Base-by-base conservation (phyloP, 37 sponge, comb jelly and placozoan genomes). In the Aplysina aerophoba region DNA sequence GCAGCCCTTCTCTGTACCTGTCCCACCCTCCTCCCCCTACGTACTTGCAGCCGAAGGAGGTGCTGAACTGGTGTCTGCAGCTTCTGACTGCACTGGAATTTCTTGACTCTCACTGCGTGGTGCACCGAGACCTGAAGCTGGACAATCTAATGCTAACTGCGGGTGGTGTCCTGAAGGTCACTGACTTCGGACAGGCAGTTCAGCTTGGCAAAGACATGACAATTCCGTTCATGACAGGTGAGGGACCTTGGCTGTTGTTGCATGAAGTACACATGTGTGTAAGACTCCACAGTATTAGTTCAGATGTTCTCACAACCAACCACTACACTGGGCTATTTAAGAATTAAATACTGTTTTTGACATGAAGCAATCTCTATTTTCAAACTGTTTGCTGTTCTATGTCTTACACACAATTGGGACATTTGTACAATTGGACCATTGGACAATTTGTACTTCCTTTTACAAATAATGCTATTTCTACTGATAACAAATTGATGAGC, bases 61-160 rank as follows among this genome's bases (percentile, higher is more conserved):
- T 92, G 37, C 53, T 92, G 30, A 22, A 69, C 60, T 95, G 95
- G 95, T 68, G 87, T 27, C 24, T 66, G 33, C 83, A 92, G 24
- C 60, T 95, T 34, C 72, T 95, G 79, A 64, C 38, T 41, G 95
- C 84, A 38, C 79, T 95, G 25, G 38, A 60, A 59, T 95, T 89
- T 79, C 86, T 95, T 30, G 44, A 88, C 50, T 33, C 87, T 25
- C 89, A 90, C 56, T 38, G 60, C 53, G 88, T 92, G 28, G 89
- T 88, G 53, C 94, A 94, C 55, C 58, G 93, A 21, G 93, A 95
- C 61, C 72, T 95, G 55, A 95, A 95, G 83, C 57, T 95, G 75
- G 91, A 90, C 73, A 95, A 95, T 59, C 81, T 95, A 1, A 88
- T 93, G 22, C 68, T 92, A 31, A 38, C 41, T 35, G 55, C 28